A percentile compares a stretch with the other conserved stretches of the same genome.
Evolutionary conservation across 2,797 vertebrate genomes (phyloP).

Genomic region (Falco cherrug): DNA sequence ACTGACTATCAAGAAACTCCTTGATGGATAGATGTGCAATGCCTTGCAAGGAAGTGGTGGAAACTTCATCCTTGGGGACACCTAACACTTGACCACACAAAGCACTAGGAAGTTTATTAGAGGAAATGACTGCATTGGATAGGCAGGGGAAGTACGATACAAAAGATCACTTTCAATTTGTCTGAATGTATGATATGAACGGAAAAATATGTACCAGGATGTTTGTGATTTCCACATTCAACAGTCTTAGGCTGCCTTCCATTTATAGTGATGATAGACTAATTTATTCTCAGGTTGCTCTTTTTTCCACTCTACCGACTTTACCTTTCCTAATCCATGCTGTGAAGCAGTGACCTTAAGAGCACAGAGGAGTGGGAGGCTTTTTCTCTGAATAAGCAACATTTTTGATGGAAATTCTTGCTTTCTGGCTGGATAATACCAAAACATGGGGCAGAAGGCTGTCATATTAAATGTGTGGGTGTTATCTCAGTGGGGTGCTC

Average conservation of each 20-base stretch:
- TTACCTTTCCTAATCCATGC: neutral
- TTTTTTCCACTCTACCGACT: neutral
- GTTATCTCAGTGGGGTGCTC: neutral
- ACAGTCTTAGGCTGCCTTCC: neutral
- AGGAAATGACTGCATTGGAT: slow-evolving; percentile 49
- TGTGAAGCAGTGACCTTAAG: neutral
- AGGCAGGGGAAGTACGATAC: neutral
- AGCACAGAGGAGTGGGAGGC: neutral
- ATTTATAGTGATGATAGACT: neutral
- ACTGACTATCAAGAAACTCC: neutral
- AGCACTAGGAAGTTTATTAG: slow-evolving; percentile 45
- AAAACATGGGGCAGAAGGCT: neutral
- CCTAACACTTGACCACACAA: slow-evolving; percentile 52
- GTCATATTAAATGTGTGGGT: neutral
- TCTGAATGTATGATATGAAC: slow-evolving; percentile 24
- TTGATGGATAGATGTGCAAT: neutral
- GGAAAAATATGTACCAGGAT: slow-evolving; percentile 49
- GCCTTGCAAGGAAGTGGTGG: slow-evolving; percentile 32
- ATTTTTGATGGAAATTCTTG: neutral
- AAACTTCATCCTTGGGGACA: slow-evolving; percentile 36
- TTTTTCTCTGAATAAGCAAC: neutral
- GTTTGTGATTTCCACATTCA: slow-evolving; percentile 39
- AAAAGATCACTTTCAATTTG: slow-evolving; percentile 54
- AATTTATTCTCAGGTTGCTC: neutral
- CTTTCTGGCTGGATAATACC: neutral